Evolutionary conservation across 2,888 invertebrate genomes (phyloP), one percentile per base, ranked within the genome.

Genomic region (Drosophila yooni): DNA sequence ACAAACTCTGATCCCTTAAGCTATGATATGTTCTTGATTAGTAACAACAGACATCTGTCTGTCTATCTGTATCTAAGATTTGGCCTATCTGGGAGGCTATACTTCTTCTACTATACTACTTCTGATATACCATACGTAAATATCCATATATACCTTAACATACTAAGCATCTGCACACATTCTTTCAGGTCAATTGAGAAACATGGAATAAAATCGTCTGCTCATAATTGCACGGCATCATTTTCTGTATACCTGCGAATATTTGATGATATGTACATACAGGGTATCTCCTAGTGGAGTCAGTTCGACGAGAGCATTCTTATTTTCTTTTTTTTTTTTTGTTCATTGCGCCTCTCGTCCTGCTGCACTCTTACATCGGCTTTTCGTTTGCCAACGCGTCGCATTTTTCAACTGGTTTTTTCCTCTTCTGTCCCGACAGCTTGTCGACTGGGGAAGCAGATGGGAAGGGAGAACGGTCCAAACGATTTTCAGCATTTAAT

Each of bases 401-500:
- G 73, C 82, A 76, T 88, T 87, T 87, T 88, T 90, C 83, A 85
- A 75, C 77, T 74, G 77, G 57, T 65, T 27, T 38, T 40, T 56
- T 57, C 2, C 73, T 68, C 61, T 65, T 50, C 59, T 74, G 72
- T 62, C 46, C 25, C 40, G 53, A 25, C 50, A 40, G 59, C 51
- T 58, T 60, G 75, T 54, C 51, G 51, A 64, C 62, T 34, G 21
- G 6, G 58, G 25, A 31, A 18, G 52, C 18, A n/a, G 8, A 13
- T 11, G 13, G 1, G 51, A 31, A 13, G 50, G 50, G 50, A 29
- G 52, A 51, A 34, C 50, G 74, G 58, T 58, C 90, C 89, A 80
- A 77, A 66, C 82, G 90, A 89, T 89, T 85, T 88, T 79, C 84
- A 80, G 86, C 91, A 83, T 91, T 91, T 91, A 88, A 91, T 91